These are phyloP conservation scores for Tipula lateralis DNA, from an alignment of 2,888 invertebrate genomes.

Conservation along the genomic window DNA sequence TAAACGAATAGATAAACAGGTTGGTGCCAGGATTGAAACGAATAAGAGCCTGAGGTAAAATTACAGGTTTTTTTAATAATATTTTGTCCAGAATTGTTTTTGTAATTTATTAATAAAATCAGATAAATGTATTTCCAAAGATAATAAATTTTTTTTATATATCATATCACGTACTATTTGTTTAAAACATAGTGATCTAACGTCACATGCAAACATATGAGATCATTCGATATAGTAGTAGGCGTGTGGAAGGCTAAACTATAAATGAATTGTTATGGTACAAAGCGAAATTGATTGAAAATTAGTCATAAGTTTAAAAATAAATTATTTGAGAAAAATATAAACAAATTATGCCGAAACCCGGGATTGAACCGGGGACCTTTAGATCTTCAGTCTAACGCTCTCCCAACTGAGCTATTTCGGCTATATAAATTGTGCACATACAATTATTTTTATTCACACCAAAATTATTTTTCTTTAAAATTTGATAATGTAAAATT, in stretches of 20 bases:
- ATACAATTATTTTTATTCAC: no score
- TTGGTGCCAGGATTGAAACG: conserved; percentile 46
- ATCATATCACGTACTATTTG: neutral
- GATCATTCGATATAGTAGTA: neutral
- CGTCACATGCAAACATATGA: neutral
- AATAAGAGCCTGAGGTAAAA: neutral
- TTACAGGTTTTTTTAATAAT: neutral
- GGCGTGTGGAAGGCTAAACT: neutral
- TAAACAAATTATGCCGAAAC: conserved; percentile 63
- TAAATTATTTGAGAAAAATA: neutral
- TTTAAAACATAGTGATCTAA: neutral
- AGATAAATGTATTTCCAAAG: neutral
- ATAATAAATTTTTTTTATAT: neutral
- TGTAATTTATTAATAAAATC: conserved; percentile 1
- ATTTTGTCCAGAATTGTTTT: neutral
- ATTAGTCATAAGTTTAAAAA: neutral
- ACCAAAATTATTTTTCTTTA: no score
- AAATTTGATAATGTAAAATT: no score
- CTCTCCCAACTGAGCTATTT: conserved; percentile 79
- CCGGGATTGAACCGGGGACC: conserved; percentile 70
- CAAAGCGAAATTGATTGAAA: neutral
- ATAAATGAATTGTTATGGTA: neutral
- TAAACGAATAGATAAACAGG: conserved; percentile 79
- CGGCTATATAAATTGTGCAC: conserved; percentile 51
- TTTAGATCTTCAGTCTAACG: conserved; percentile 74